phyloP scores from a whole-genome alignment of 2,888 invertebrate genomes.

The Euplexia lucipara region DNA sequence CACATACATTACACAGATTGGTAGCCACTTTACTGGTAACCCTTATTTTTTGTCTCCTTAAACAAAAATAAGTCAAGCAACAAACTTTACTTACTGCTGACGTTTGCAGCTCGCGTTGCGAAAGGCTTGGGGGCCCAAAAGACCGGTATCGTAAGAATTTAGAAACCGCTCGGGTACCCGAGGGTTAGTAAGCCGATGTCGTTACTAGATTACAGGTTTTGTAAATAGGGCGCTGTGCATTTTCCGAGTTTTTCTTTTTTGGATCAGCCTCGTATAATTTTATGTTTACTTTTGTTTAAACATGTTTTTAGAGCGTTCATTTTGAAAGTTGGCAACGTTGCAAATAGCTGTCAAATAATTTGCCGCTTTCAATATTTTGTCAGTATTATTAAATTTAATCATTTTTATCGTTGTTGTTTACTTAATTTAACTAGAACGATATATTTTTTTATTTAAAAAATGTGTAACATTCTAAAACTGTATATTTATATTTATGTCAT shows the following conservation, averaged over 20 bases:
- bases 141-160: conserved; percentile 73
- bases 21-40: conserved; percentile 3
- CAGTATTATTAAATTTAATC: too few relatives aligned
- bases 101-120: conserved; percentile 55
- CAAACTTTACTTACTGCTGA: conserved; percentile 39
- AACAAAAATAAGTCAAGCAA: conserved; percentile 22
- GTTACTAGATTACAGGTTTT: conserved; percentile 59
- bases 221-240: conserved; percentile 37
- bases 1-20: conserved; percentile 17
- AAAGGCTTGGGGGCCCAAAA: conserved; percentile 61
- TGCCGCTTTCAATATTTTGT: too few relatives aligned
- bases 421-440: too few relatives aligned
- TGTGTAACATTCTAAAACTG: too few relatives aligned
- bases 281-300: conserved; percentile 5
- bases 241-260: conserved; percentile 30
- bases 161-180: conserved; percentile 67
- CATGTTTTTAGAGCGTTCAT: background rate
- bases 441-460: too few relatives aligned
- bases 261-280: conserved; percentile 36
- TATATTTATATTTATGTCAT: too few relatives aligned
- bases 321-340: too few relatives aligned
- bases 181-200: conserved; percentile 68
- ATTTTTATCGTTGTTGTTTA: too few relatives aligned
- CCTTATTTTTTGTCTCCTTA: conserved; percentile 24
- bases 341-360: too few relatives aligned